Base-by-base conservation (phyloP, 2,888 invertebrate species). In the Drosophila yooni region DNA sequence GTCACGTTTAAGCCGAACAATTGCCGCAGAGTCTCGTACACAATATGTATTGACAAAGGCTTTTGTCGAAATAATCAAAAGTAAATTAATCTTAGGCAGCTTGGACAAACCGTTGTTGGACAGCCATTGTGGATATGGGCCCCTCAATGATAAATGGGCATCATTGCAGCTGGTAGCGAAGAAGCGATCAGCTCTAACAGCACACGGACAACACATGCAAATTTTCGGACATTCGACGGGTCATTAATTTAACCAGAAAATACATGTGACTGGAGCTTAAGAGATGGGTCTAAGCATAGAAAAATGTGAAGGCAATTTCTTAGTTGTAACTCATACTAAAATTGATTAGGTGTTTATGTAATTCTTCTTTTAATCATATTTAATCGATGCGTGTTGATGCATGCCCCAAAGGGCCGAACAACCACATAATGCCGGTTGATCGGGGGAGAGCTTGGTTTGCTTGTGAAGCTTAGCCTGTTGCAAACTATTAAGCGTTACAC, bases 331-430 rank as follows among this genome's bases (percentile, higher is more conserved):
- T 62, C 66, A 50, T 66, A 76, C 78, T 60, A 70, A 86, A 81
- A 84, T 83, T 77, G 74, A 88, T 84, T 77, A 79, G 77, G 81
- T 81, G 76, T 83, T 87, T 89, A 74, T 87, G 85, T 70, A 89
- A 87, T 87, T 87, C 69, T 40, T 46, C 31, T 51, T 84, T 85
- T 83, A 85, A 89, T 87, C 76, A 67, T 71, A 74, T 74, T 83
- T 84, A 87, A 87, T 89, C 88, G 89, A 83, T 75, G 83, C 77
- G 21, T 61, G 65, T 61, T 72, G 54, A 54, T 70, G 61, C 70
- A 58, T 81, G 78, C 76, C 76, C 81, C 74, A 70, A 59, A 66
- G 74, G 76, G 68, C 57, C 15, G 29, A 27, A 51, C 48, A 50
- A 69, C 68, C 70, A 50, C 58, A 70, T 81, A 76, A 81, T 85